These are phyloP conservation scores for Parelbella ahira DNA, from an alignment of 2,888 invertebrate species.

Conservation along the genomic window DNA sequence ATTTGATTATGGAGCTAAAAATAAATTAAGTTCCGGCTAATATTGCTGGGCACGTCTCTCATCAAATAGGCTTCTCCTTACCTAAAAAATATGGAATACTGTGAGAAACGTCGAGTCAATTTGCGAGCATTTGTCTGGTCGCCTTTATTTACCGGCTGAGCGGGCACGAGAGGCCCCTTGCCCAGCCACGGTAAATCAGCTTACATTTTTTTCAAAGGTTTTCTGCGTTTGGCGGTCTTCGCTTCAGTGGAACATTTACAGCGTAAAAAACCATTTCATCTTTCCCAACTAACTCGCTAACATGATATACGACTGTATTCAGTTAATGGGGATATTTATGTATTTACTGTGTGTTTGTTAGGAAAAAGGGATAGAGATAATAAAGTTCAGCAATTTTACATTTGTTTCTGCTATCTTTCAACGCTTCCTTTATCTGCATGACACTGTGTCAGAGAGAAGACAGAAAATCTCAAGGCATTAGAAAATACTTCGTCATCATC, in stretches of 20 bases:
- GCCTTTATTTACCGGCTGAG: conserved; percentile 77
- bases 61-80: conserved; percentile 43
- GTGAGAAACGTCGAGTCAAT: conserved; percentile 76
- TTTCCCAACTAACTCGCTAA: conserved; percentile 47
- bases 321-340: conserved; percentile 22
- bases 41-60: conserved; percentile 32
- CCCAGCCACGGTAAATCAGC: conserved; percentile 74
- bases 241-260: conserved; percentile 53
- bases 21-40: conserved; percentile 17
- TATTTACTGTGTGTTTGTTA: conserved; percentile 9
- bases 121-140: conserved; percentile 77
- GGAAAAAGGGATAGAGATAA: conserved; percentile 1
- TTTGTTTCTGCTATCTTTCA: too few species aligned
- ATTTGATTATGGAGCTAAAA: conserved; percentile 5
- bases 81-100: conserved; percentile 60
- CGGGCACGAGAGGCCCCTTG: conserved; percentile 58
- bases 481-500: too few species aligned
- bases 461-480: too few species aligned
- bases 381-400: too few species aligned
- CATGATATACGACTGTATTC: conserved; percentile 23
- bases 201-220: conserved; percentile 76
- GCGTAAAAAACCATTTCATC: conserved; percentile 64
- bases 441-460: too few species aligned
- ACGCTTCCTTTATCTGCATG: too few species aligned
- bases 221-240: conserved; percentile 70